phyloP scores from a whole-genome alignment of 2,113 vertebrate species.

The Callospermophilus lateralis region DNA sequence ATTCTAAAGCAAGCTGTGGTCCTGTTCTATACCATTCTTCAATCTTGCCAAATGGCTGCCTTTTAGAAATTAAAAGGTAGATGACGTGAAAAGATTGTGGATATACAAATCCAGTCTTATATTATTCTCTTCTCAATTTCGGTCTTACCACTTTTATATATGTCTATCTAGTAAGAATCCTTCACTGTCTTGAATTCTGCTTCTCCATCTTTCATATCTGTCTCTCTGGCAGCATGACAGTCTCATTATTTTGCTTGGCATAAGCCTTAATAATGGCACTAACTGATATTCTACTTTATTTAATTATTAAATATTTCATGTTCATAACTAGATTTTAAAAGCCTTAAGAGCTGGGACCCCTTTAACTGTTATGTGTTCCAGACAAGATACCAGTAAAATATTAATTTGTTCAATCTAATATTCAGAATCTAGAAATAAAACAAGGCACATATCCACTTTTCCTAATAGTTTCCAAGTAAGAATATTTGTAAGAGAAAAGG shows the following conservation, averaged over 20 bases:
- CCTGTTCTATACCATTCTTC: background rate
- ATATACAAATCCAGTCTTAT: background rate
- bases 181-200: background rate
- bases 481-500: background rate
- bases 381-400: background rate
- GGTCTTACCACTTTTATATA: background rate
- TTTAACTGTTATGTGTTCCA: background rate
- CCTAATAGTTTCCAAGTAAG: background rate
- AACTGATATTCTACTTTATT: background rate
- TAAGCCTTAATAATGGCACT: background rate
- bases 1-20: background rate
- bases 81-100: background rate
- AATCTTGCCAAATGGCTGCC: background rate
- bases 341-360: background rate
- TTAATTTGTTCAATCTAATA: background rate
- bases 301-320: background rate
- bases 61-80: background rate
- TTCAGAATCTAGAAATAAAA: slow-evolving; percentile 14
- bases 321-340: background rate
- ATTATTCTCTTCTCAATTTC: background rate
- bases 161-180: background rate
- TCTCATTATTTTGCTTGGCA: background rate
- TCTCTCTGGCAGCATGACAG: background rate
- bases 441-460: background rate
- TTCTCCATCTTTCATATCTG: background rate